Percentiles rank a stretch among this genome's conserved stretches.
Evolutionary conservation across 2,113 vertebrate genomes (phyloP).

Genomic region (Esox niger): DNA sequence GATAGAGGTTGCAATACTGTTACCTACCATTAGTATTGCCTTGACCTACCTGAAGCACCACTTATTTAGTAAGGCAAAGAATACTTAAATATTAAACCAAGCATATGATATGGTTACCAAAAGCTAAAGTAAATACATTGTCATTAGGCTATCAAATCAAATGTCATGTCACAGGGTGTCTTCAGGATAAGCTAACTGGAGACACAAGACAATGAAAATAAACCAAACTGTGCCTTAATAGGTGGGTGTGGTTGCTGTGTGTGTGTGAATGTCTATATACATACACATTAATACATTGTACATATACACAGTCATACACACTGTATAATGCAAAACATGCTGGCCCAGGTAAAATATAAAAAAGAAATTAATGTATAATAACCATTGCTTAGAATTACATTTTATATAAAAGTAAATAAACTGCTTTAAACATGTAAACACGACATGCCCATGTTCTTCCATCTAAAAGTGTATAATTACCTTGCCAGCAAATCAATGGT

Average conservation of each 20-base stretch:
- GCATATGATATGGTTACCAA: conserved; percentile 17
- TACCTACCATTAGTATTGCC: conserved; percentile 15
- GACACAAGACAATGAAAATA: conserved; percentile 14
- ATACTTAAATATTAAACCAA: conserved; percentile 25
- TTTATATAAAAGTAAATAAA: conserved; percentile 15
- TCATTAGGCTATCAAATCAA: neutral
- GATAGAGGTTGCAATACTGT: conserved; percentile 44
- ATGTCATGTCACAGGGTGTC: neutral
- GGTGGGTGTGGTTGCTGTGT: conserved; percentile 28
- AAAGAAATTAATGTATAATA: conserved; percentile 10
- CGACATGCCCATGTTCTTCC: neutral
- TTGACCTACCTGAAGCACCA: conserved; percentile 24
- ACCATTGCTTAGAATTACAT: conserved; percentile 10
- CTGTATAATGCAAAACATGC: conserved; percentile 40
- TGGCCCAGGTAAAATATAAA: conserved; percentile 33
- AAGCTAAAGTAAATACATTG: conserved; percentile 8
- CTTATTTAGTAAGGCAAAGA: conserved; percentile 21
- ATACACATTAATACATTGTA: too few species aligned
- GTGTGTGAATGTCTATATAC: too few species aligned
- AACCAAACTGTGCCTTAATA: conserved; percentile 16
- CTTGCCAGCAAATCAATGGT: too few species aligned
- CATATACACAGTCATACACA: too few species aligned
- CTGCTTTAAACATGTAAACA: conserved; percentile 28
- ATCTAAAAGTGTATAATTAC: neutral
- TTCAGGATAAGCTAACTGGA: neutral